Evolutionary conservation across 1,140 invertebrate species (phyloP).

Genomic region (Anoplophora glabripennis): DNA sequence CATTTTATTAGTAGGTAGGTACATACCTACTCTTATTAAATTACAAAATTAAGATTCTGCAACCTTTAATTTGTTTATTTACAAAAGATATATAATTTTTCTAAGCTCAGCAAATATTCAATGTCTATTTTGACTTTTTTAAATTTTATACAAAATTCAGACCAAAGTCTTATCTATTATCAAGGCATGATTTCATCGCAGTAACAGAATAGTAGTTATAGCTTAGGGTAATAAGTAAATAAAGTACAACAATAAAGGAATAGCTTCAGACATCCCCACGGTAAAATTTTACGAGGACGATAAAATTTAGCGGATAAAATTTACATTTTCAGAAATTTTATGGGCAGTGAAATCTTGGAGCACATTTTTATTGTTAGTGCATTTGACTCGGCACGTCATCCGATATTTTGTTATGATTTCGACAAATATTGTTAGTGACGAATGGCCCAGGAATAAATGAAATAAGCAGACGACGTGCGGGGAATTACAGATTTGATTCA

Average conservation of each 20-base stretch:
- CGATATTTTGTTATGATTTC: conserved; percentile 16
- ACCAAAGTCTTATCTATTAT: no score
- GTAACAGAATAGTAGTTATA: not conserved
- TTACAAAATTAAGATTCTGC: no score
- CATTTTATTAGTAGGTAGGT: no score
- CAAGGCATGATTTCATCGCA: no score
- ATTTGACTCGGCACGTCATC: conserved; percentile 18
- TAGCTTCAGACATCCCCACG: conserved; percentile 8
- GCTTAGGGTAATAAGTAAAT: conserved; percentile 19
- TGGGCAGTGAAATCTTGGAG: conserved; percentile 21
- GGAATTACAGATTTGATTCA: no score
- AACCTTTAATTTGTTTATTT: no score
- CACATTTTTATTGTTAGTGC: conserved; percentile 23
- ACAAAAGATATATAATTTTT: no score
- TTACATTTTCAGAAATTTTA: conserved; percentile 31
- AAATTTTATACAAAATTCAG: no score
- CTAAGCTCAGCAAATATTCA: no score
- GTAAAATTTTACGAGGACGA: conserved; percentile 19
- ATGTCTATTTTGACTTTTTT: no score
- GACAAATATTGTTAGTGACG: conserved; percentile 8
- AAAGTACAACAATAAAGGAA: conserved; percentile 21
- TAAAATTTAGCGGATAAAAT: conserved; percentile 31
- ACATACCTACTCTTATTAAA: no score
- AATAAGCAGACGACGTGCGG: not conserved
- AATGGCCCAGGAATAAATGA: conserved; percentile 1